Percentiles rank a stretch among this genome's conserved stretches.
Conservation (phyloP, 2,888 invertebrate species). For the Exocentrus adspersus region DNA sequence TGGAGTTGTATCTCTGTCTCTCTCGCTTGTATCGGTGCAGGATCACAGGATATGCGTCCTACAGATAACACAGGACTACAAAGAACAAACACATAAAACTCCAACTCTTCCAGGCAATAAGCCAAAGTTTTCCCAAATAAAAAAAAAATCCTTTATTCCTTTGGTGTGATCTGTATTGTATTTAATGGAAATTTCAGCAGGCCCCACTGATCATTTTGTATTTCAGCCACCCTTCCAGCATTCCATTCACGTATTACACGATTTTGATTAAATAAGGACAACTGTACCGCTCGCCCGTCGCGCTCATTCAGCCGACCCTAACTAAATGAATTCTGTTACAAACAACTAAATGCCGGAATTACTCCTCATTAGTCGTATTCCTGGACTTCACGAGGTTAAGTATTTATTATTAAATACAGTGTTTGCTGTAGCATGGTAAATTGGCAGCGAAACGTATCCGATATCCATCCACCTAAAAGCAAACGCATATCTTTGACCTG, state of each 20-base stretch:
- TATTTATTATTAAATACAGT: not conserved
- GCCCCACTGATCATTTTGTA: not conserved
- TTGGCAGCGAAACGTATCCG: not conserved
- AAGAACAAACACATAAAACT: too few relatives aligned
- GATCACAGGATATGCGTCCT: too few relatives aligned
- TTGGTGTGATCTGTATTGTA: too few relatives aligned
- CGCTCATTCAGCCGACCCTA: not conserved
- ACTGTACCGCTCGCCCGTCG: not conserved
- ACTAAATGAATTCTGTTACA: constrained; percentile 1
- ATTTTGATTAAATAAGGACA: not conserved
- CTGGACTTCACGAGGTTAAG: not conserved
- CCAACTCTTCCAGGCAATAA: too few relatives aligned
- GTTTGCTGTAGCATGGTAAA: not conserved
- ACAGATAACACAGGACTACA: too few relatives aligned
- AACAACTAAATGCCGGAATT: constrained; percentile 10
- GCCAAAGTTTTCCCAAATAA: too few relatives aligned
- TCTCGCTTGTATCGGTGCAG: too few relatives aligned
- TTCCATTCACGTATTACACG: not conserved
- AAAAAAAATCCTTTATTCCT: too few relatives aligned
- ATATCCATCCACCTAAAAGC: not conserved
- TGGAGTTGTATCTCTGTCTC: too few relatives aligned
- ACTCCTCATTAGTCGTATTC: constrained; percentile 4
- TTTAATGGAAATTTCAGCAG: too few relatives aligned
- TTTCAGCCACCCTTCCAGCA: not conserved
- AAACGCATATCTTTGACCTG: too few relatives aligned